Percentiles rank a stretch among this genome's conserved stretches.
Evolutionary conservation across 2,113 vertebrate species (phyloP).

Genomic region (Rhadina sibilatrix): DNA sequence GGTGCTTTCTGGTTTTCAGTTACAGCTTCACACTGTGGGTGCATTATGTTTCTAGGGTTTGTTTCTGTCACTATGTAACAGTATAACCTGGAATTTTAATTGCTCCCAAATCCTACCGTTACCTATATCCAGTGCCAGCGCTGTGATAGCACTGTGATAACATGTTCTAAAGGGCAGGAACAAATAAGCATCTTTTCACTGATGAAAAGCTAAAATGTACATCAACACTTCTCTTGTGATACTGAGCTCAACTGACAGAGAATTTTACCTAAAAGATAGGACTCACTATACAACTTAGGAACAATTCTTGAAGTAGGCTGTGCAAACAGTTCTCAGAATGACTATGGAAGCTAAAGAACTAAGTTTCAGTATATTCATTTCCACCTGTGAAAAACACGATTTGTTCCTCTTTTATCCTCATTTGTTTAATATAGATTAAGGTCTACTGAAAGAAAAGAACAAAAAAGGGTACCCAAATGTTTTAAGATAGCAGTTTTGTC

Average conservation of each 20-base stretch:
- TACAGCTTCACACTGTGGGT: not conserved
- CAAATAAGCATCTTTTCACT: conserved; percentile 10
- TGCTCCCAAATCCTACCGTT: not conserved
- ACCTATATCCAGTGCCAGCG: not conserved
- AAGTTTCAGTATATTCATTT: not conserved
- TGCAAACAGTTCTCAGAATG: not conserved
- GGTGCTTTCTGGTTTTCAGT: conserved; percentile 7
- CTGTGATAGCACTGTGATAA: conserved; percentile 17
- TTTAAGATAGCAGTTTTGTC: not conserved
- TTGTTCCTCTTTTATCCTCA: not conserved
- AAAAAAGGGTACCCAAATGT: not conserved
- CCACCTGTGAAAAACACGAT: not conserved
- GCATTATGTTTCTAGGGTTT: conserved; percentile 19
- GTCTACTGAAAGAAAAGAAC: not conserved
- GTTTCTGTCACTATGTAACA: conserved; percentile 40
- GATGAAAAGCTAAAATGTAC: conserved; percentile 22
- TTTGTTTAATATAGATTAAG: not conserved
- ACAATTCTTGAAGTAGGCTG: not conserved
- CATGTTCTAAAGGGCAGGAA: conserved; percentile 9
- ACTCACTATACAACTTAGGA: not conserved
- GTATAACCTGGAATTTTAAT: conserved; percentile 52
- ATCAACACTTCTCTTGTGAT: not conserved
- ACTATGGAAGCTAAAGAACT: not conserved
- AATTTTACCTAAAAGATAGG: not conserved
- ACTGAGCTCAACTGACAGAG: not conserved